Evolutionary conservation across 92 coral and sea anemone species (phyloP).

Genomic region (Epizoanthus ramosus): DNA sequence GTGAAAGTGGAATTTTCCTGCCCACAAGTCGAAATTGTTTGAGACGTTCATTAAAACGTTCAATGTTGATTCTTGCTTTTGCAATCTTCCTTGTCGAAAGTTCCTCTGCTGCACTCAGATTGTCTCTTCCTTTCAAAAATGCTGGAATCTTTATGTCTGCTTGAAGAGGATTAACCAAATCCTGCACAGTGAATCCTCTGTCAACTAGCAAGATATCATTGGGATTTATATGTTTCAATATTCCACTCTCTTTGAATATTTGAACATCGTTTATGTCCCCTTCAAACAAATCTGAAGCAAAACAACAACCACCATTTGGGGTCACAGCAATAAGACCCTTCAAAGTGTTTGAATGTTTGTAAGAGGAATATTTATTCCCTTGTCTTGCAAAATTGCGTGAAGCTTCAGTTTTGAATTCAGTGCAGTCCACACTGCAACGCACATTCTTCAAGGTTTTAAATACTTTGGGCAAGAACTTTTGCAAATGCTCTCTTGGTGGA

Average conservation of each 20-base stretch:
- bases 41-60: constrained; percentile 64
- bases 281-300: constrained; percentile 63
- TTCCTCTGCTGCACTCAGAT: constrained; percentile 49
- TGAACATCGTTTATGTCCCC: constrained; percentile 63
- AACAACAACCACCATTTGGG: constrained; percentile 67
- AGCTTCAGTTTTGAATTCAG: constrained; percentile 59
- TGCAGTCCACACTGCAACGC: constrained; percentile 71
- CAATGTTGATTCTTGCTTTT: constrained; percentile 68
- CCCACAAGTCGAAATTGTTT: constrained; percentile 62
- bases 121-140: constrained; percentile 55
- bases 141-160: constrained; percentile 55
- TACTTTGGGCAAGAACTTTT: constrained; percentile 61
- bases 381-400: constrained; percentile 73
- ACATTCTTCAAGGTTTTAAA: constrained; percentile 69
- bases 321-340: constrained; percentile 72
- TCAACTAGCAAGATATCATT: constrained; percentile 58
- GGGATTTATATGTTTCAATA: constrained; percentile 55
- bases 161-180: constrained; percentile 62
- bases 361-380: constrained; percentile 42
- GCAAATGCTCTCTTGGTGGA: constrained; percentile 47
- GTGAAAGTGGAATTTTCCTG: constrained; percentile 53
- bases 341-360: constrained; percentile 75
- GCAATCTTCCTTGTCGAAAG: constrained; percentile 53
- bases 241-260: constrained; percentile 65
- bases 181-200: constrained; percentile 66